A percentile compares a stretch with the other conserved stretches of the same genome.
Conservation (phyloP, 2,797 vertebrate species). For the Anguilla anguilla region DNA sequence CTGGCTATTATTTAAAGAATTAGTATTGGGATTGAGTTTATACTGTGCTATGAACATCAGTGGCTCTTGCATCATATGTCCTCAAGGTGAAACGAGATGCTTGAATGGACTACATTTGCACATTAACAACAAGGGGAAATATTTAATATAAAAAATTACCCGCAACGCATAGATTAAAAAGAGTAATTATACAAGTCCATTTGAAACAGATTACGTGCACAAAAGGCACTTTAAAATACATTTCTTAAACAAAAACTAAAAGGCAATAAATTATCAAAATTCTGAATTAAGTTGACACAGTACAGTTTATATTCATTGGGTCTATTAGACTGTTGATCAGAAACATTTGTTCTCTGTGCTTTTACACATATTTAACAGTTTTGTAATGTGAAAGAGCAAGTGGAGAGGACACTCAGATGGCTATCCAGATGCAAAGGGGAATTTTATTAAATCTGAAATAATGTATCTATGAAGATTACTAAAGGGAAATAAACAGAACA, state of each 20-base stretch:
- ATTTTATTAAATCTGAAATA: slow-evolving; percentile 15
- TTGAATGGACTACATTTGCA: slow-evolving; percentile 29
- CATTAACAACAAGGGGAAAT: slow-evolving; percentile 43
- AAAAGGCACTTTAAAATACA: slow-evolving; percentile 86
- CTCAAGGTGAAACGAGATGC: background rate
- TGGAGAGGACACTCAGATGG: background rate
- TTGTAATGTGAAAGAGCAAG: background rate
- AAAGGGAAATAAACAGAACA: too few relatives aligned
- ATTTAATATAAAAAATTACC: slow-evolving; percentile 56
- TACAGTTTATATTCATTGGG: slow-evolving; percentile 54
- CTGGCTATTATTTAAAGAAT: background rate
- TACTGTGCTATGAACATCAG: background rate
- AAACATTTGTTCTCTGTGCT: slow-evolving; percentile 49
- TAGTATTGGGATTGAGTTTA: background rate
- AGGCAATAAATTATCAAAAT: slow-evolving; percentile 77
- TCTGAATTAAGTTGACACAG: slow-evolving; percentile 46
- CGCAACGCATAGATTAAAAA: slow-evolving; percentile 58
- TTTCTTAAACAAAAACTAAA: slow-evolving; percentile 49
- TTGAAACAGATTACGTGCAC: slow-evolving; percentile 75
- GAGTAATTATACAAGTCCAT: slow-evolving; percentile 62
- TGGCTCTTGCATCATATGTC: background rate
- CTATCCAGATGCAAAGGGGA: slow-evolving; percentile 1
- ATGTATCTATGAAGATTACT: background rate
- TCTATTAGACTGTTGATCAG: slow-evolving; percentile 48
- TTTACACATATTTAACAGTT: slow-evolving; percentile 37